Base-by-base conservation (phyloP, 2,888 invertebrate genomes). In the Volucella bombylans region DNA sequence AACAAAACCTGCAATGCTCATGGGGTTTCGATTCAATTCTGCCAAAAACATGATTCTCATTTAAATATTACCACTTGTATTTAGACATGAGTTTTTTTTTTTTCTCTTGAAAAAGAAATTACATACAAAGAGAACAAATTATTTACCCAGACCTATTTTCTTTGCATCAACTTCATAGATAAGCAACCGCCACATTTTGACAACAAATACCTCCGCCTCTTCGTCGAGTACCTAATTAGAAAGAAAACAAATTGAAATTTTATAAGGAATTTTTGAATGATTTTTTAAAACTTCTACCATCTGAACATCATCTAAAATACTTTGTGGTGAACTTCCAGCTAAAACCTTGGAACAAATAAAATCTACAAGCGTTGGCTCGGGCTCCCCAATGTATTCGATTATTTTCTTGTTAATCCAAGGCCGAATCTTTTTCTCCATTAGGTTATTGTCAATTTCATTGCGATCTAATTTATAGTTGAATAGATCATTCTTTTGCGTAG, bases 351-450 rank as follows among this genome's bases (percentile, higher is more conserved):
- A 97, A 93, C 99, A 99, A 91, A 99, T 99, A 93, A 99, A 99
- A 93, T 99, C 99, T n/a, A 99, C 98, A 69, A 99, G 93, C 12
- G 98, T 98, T 41, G 97, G 97, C 92, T 99, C 99, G 15, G 99
- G 99, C 92, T 99, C 99, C 47, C 99, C 99, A 90, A 99, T 99
- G 92, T 99, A 99, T 93, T 99, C 99, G 87, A 98, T 96, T 77
- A 99, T 99, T 93, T 99, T 99, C 93, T 99, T 99, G 93, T 98
- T 98, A 89, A 99, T 98, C 99, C 99, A 99, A 57, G 99, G 99
- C 86, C 98, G 95, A 91, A 99, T 98, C 91, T 99, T 95, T 91
- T 96, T 96, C 91, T 99, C 98, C 97, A 99, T 98, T 88, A 96
- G 92, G 85, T 93, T 92, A 91, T 93, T 93, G 90, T 95, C 95